A percentile compares a stretch with the other conserved stretches of the same genome.
Conservation (phyloP, 1,140 invertebrate species). For the Chrysomallon squamiferum region DNA sequence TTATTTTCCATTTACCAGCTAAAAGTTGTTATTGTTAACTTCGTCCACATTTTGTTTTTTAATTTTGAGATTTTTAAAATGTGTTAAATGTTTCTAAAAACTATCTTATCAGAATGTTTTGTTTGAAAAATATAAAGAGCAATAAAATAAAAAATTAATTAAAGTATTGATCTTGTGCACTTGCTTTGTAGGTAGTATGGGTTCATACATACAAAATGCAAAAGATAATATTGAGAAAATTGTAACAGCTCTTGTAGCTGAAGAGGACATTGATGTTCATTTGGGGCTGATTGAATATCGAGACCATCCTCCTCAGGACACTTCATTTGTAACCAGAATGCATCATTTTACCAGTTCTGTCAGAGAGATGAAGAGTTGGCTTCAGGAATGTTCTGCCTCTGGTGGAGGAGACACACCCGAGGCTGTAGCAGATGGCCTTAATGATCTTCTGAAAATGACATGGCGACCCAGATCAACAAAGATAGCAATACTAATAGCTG, state of each 20-base stretch:
- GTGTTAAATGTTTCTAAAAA: too few relatives aligned
- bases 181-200: slow-evolving; percentile 50
- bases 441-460: slow-evolving; percentile 46
- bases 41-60: too few relatives aligned
- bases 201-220: slow-evolving; percentile 47
- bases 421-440: slow-evolving; percentile 50
- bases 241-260: slow-evolving; percentile 46
- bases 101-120: too few relatives aligned
- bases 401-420: slow-evolving; percentile 55
- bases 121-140: too few relatives aligned
- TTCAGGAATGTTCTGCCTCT: slow-evolving; percentile 32
- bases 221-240: slow-evolving; percentile 48
- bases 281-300: slow-evolving; percentile 53
- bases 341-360: slow-evolving; percentile 54
- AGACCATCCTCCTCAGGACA: slow-evolving; percentile 52
- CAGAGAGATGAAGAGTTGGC: slow-evolving; percentile 44
- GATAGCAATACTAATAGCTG: slow-evolving; percentile 50
- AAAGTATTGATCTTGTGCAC: neutral
- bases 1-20: too few relatives aligned
- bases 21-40: too few relatives aligned
- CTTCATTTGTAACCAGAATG: slow-evolving; percentile 42
- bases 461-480: slow-evolving; percentile 53
- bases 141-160: too few relatives aligned
- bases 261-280: slow-evolving; percentile 45
- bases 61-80: too few relatives aligned